phyloP scores from a whole-genome alignment of 2,797 vertebrate species.

The Pseudochirops cupreus region DNA sequence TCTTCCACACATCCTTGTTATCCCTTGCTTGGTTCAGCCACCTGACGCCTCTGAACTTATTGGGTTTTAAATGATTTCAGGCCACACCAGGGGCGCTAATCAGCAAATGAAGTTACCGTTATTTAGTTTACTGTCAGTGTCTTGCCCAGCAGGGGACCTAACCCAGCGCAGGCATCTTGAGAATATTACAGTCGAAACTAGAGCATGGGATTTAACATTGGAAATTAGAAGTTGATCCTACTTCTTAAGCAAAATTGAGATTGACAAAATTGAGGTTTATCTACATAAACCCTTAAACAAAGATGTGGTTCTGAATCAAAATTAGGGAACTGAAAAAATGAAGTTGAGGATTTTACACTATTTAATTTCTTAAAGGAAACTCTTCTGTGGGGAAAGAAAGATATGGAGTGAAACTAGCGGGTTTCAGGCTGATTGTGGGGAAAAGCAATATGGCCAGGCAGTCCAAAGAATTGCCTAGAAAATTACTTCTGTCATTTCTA shows the following conservation, averaged over 20 bases:
- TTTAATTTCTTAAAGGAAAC: slow-evolving; percentile 85
- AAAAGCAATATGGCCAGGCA: neutral
- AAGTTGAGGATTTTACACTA: slow-evolving; percentile 83
- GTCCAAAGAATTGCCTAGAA: neutral
- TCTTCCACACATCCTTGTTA: slow-evolving; percentile 7
- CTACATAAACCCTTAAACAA: slow-evolving; percentile 89
- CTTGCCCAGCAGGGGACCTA: slow-evolving; percentile 76
- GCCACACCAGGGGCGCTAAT: slow-evolving; percentile 39
- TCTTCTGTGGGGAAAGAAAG: slow-evolving; percentile 73
- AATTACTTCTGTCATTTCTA: slow-evolving; percentile 37
- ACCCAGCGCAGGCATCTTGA: slow-evolving; percentile 76
- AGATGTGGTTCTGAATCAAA: slow-evolving; percentile 87
- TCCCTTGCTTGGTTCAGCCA: neutral
- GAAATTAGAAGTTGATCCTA: slow-evolving; percentile 89
- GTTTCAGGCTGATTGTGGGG: neutral
- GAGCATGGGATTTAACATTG: slow-evolving; percentile 84
- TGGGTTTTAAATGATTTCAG: slow-evolving; percentile 30
- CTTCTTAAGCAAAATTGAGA: slow-evolving; percentile 87
- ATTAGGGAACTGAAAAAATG: slow-evolving; percentile 84
- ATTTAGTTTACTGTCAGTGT: slow-evolving; percentile 73
- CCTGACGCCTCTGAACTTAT: slow-evolving; percentile 61
- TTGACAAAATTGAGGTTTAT: slow-evolving; percentile 89
- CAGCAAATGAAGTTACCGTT: slow-evolving; percentile 75
- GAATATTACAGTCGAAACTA: slow-evolving; percentile 78
- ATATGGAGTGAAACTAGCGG: slow-evolving; percentile 42